Conservation (phyloP, 2,113 vertebrate genomes). For the Erythrocercus mccallii region DNA sequence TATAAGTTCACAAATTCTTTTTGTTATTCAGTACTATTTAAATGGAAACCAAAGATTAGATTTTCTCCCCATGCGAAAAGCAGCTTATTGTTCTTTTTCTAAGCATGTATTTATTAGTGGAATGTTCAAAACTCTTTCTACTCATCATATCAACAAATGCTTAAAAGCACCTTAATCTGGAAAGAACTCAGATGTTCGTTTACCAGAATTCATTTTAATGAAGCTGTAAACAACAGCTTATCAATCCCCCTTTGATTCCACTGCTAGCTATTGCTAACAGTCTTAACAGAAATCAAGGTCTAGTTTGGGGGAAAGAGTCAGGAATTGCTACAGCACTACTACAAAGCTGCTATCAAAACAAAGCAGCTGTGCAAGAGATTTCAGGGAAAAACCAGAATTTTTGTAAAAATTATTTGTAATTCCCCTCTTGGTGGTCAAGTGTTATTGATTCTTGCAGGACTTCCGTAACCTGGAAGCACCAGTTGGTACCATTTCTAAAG, state of each 20-base stretch:
- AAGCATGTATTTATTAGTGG: not conserved
- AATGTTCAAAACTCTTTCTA: not conserved
- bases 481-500: not conserved
- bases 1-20: constrained; percentile 33
- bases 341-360: not conserved
- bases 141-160: not conserved
- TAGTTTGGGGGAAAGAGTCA: not conserved
- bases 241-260: not conserved
- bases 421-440: not conserved
- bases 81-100: not conserved
- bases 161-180: not conserved
- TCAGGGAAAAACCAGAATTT: not conserved
- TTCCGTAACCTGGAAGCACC: not conserved
- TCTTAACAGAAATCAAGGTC: not conserved
- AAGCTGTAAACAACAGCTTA: not conserved
- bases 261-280: not conserved
- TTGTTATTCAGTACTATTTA: constrained; percentile 24
- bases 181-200: not conserved
- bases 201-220: constrained; percentile 1
- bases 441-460: not conserved
- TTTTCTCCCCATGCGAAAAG: not conserved
- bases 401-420: not conserved
- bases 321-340: not conserved
- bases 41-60: not conserved
- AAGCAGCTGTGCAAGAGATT: not conserved